phyloP scores from a whole-genome alignment of 2,888 invertebrate genomes.

The Lasioglossum morio region DNA sequence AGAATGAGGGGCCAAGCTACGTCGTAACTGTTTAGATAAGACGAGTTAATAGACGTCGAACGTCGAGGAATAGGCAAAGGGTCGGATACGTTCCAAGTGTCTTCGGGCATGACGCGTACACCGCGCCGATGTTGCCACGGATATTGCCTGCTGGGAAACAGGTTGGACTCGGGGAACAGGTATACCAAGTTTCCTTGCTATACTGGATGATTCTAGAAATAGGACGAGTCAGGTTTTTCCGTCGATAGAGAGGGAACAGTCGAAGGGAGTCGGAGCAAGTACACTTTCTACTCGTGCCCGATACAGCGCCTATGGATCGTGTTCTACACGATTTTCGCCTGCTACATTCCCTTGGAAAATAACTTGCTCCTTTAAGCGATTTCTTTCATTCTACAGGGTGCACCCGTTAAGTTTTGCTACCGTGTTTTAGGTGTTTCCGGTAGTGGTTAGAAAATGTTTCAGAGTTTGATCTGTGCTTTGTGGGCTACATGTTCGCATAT shows the following conservation, averaged over 20 bases:
- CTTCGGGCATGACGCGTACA: not conserved
- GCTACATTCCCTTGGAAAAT: not conserved
- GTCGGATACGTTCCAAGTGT: not conserved
- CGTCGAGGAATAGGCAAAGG: slow-evolving; percentile 25
- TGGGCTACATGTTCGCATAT: no score
- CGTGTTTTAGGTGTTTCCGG: no score
- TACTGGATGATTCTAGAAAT: slow-evolving; percentile 12
- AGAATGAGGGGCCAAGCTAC: slow-evolving; percentile 11
- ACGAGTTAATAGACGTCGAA: slow-evolving; percentile 25
- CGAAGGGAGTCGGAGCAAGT: not conserved
- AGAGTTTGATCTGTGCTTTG: no score
- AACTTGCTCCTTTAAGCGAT: not conserved
- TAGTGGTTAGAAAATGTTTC: no score
- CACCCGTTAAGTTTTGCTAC: no score
- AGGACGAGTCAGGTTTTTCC: slow-evolving; percentile 10
- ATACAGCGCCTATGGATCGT: not conserved
- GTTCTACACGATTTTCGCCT: not conserved
- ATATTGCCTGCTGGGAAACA: slow-evolving; percentile 29
- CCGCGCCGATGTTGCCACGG: slow-evolving; percentile 8
- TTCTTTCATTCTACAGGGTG: not conserved
- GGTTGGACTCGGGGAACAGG: slow-evolving; percentile 27
- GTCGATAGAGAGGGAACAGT: not conserved
- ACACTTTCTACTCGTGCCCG: not conserved
- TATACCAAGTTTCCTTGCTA: not conserved
- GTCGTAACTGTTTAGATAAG: slow-evolving; percentile 32